A percentile compares a stretch with the other conserved stretches of the same genome.
Conservation (phyloP, 2,113 vertebrate species). For the Podarcis muralis region DNA sequence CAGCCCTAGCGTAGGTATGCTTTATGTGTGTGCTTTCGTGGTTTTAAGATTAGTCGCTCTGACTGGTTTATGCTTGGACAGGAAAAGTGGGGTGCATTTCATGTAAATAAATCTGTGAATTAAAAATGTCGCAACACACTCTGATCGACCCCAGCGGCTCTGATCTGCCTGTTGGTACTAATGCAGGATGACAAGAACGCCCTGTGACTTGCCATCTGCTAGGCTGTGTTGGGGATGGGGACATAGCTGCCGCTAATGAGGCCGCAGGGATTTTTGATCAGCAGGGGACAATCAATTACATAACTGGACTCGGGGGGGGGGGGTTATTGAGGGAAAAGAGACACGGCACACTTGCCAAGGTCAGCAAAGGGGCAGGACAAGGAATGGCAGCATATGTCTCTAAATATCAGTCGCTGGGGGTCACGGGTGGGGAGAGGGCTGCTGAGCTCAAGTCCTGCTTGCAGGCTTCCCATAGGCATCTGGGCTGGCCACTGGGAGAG, state of each 20-base stretch:
- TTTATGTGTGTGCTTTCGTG: not conserved
- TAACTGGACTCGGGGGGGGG: not conserved
- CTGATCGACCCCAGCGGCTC: not conserved
- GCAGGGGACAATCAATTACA: constrained; percentile 23
- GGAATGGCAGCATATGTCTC: not conserved
- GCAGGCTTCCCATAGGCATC: too few species aligned
- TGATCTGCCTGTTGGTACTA: not conserved
- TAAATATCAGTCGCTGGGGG: too few species aligned
- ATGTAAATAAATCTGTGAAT: not conserved
- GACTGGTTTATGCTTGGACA: not conserved
- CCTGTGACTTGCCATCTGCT: constrained; percentile 16
- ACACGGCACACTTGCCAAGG: not conserved
- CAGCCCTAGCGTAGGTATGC: not conserved
- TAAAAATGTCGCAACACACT: not conserved
- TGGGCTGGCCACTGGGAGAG: too few species aligned
- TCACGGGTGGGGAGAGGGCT: too few species aligned
- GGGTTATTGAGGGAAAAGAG: not conserved
- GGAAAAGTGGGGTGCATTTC: not conserved
- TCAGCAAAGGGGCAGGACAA: not conserved
- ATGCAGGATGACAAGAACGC: constrained; percentile 5
- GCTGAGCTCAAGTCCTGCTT: too few species aligned
- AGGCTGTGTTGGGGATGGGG: not conserved
- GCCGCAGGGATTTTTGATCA: not conserved
- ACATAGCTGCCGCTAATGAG: not conserved
- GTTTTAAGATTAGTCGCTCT: not conserved